Percentiles rank a stretch among this genome's conserved stretches.
phyloP scores from a whole-genome alignment of 2,113 vertebrate species.

The Excalfactoria chinensis region DNA sequence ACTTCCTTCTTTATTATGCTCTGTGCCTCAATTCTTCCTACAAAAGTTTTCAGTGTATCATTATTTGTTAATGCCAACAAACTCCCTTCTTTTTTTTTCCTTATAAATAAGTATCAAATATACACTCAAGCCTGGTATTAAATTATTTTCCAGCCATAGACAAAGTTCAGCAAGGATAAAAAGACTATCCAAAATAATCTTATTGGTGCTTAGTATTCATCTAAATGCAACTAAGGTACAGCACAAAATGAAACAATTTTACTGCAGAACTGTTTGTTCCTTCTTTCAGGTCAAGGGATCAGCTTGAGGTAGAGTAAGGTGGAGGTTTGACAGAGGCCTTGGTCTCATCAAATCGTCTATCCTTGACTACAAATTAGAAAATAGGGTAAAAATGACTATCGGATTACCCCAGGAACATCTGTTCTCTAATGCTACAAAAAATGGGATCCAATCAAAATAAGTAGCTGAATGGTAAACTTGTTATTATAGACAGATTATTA shows the following conservation, averaged over 20 bases:
- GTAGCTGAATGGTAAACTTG: neutral
- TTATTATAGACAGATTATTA: slow-evolving; percentile 7
- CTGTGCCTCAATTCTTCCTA: neutral
- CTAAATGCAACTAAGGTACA: slow-evolving; percentile 22
- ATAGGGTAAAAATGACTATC: slow-evolving; percentile 55
- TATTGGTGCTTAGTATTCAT: neutral
- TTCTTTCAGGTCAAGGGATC: slow-evolving; percentile 53
- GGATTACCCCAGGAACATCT: slow-evolving; percentile 58
- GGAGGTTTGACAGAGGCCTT: slow-evolving; percentile 39
- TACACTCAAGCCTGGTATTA: neutral
- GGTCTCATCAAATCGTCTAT: slow-evolving; percentile 67
- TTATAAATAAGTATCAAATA: neutral
- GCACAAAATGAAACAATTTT: neutral
- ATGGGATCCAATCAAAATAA: slow-evolving; percentile 31
- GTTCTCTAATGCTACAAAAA: slow-evolving; percentile 5
- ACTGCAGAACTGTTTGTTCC: slow-evolving; percentile 58
- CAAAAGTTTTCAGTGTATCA: neutral
- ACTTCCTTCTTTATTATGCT: neutral
- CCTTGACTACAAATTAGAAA: slow-evolving; percentile 66
- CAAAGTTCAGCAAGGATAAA: neutral
- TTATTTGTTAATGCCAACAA: neutral
- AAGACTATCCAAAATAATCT: neutral
- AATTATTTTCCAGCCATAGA: neutral
- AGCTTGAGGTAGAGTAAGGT: slow-evolving; percentile 42
- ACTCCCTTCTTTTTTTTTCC: neutral